Evolutionary conservation across 2,113 vertebrate genomes (phyloP).

Genomic region (Rhinopithecus roxellana): DNA sequence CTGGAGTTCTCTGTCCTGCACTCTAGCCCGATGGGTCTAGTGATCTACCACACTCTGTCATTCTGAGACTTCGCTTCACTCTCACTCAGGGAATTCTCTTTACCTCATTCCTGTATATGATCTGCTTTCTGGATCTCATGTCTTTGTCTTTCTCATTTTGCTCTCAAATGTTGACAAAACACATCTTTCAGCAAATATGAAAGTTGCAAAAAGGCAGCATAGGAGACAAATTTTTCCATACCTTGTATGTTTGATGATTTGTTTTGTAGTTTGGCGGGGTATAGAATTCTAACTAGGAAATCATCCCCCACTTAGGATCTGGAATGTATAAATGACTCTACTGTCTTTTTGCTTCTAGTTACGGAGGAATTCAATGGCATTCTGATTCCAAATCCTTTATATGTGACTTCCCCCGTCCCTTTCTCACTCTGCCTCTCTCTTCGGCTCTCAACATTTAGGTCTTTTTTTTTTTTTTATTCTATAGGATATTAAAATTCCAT

Average conservation of each 20-base stretch:
- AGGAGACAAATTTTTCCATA: not conserved
- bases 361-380: not conserved
- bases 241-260: not conserved
- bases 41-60: not conserved
- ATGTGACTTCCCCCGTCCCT: not conserved
- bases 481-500: not conserved
- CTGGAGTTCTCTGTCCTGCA: not conserved
- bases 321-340: not conserved
- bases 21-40: not conserved
- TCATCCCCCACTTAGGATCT: not conserved
- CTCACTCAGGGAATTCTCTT: not conserved
- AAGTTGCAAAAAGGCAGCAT: not conserved
- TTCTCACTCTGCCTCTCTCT: not conserved
- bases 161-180: not conserved
- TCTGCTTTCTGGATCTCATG: not conserved
- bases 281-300: conserved; percentile 10
- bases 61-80: not conserved
- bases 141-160: not conserved
- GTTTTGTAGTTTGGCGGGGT: not conserved
- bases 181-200: not conserved
- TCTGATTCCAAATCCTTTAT: not conserved
- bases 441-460: not conserved
- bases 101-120: not conserved
- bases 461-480: not conserved
- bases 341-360: not conserved